A percentile compares a stretch with the other conserved stretches of the same genome.
Evolutionary conservation across 2,113 vertebrate species (phyloP).

Genomic region (Dicerorhinus sumatrensis): DNA sequence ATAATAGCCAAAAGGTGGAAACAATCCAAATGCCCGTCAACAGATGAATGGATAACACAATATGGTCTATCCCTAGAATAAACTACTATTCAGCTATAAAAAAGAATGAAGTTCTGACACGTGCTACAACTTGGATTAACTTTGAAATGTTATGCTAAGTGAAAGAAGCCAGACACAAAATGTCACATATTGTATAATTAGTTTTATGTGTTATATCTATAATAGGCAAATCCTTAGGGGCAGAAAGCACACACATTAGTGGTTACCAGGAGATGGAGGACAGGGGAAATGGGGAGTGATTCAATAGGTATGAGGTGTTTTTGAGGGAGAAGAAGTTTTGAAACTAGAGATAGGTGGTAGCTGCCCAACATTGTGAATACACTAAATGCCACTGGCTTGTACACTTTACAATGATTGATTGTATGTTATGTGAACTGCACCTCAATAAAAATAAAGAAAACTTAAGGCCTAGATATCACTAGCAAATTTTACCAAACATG

Average conservation of each 20-base stretch:
- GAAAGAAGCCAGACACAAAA: neutral
- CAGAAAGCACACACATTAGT: neutral
- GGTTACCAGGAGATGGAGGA: neutral
- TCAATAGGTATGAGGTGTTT: accelerated
- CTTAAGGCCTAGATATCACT: neutral
- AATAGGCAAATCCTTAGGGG: neutral
- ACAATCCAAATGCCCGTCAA: too few species aligned
- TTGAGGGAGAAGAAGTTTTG: neutral
- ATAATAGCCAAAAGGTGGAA: too few species aligned
- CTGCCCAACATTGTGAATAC: neutral
- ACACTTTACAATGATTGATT: neutral
- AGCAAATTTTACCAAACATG: too few species aligned
- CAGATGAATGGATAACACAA: too few species aligned
- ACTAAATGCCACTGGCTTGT: accelerated
- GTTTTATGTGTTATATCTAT: neutral
- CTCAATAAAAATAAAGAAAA: neutral
- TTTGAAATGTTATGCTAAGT: too few species aligned
- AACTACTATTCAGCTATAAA: too few species aligned
- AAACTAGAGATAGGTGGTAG: neutral
- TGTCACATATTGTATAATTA: neutral
- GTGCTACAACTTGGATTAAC: too few species aligned
- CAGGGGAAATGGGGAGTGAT: neutral
- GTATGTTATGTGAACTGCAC: accelerated
- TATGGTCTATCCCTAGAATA: too few species aligned
- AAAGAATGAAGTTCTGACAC: too few species aligned